These are phyloP conservation scores for Pollenia labialis DNA, from an alignment of 2,888 invertebrate genomes.

Conservation along the genomic window DNA sequence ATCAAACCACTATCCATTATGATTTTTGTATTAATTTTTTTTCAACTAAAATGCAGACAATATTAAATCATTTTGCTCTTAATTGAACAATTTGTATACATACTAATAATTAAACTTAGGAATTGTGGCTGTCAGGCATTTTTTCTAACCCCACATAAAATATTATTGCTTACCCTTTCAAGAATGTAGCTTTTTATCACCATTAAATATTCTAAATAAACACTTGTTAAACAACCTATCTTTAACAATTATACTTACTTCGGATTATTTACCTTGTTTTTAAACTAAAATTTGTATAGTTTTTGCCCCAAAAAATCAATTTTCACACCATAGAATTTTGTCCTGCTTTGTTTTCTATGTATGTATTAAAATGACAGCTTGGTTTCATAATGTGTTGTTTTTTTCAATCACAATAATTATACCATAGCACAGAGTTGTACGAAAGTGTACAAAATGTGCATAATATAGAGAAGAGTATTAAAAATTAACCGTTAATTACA, in stretches of 20 bases:
- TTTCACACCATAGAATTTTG: not conserved
- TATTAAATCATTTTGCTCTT: not conserved
- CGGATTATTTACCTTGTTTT: constrained; percentile 1
- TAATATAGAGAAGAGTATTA: not conserved
- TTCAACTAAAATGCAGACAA: constrained; percentile 51
- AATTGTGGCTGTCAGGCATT: not conserved
- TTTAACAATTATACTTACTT: constrained; percentile 50
- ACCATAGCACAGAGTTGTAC: not conserved
- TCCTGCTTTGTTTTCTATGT: not conserved
- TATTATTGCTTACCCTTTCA: constrained; percentile 39
- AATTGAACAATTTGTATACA: no score
- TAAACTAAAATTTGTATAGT: not conserved
- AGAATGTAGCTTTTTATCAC: not conserved
- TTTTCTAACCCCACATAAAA: constrained; percentile 16
- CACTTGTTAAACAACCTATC: not conserved
- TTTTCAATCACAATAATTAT: constrained; percentile 38
- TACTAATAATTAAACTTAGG: no score
- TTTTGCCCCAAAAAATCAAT: not conserved
- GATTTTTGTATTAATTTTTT: not conserved
- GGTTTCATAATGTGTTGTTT: not conserved
- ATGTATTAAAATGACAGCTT: constrained; percentile 10
- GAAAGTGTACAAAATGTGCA: not conserved
- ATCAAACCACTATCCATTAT: constrained; percentile 77
- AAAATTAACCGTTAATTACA: no score
- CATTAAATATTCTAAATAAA: not conserved